Conservation (phyloP, 37 sponge, comb jelly and placozoan genomes). For the Amphimedon queenslandica region DNA sequence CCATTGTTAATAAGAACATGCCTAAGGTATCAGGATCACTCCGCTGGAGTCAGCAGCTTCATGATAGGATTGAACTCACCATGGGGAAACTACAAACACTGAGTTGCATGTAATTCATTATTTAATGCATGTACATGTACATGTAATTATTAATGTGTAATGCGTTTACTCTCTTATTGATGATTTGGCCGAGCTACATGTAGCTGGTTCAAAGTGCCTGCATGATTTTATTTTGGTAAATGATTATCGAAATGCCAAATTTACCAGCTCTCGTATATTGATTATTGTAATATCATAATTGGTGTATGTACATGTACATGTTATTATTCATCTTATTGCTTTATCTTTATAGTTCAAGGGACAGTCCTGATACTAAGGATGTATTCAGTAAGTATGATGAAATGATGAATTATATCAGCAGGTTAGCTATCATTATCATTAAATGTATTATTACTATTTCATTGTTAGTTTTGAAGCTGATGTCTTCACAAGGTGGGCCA, state of each 20-base stretch:
- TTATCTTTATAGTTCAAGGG: slow-evolving; percentile 50
- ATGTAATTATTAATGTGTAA: neutral
- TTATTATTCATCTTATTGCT: neutral
- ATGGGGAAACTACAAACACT: slow-evolving; percentile 71
- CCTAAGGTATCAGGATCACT: slow-evolving; percentile 88
- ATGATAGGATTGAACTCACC: slow-evolving; percentile 55
- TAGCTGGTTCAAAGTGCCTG: no score
- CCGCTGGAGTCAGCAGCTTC: slow-evolving; percentile 88
- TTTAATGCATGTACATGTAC: neutral
- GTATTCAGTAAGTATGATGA: slow-evolving; percentile 90
- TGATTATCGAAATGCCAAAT: no score
- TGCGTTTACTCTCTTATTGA: neutral
- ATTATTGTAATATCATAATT: no score
- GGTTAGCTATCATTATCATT: slow-evolving; percentile 57
- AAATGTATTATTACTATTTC: neutral
- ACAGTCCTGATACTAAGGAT: slow-evolving; percentile 82
- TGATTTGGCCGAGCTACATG: no score
- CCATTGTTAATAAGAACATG: slow-evolving; percentile 91
- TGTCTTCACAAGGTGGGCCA: slow-evolving; percentile 84
- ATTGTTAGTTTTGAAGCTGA: slow-evolving; percentile 72
- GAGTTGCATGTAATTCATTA: slow-evolving; percentile 68
- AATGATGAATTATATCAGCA: slow-evolving; percentile 79
- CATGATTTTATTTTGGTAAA: no score
- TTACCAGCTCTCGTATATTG: no score
- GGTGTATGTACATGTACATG: no score